Conservation (phyloP, 1,140 invertebrate genomes). For the Trichonephila inaurata region DNA sequence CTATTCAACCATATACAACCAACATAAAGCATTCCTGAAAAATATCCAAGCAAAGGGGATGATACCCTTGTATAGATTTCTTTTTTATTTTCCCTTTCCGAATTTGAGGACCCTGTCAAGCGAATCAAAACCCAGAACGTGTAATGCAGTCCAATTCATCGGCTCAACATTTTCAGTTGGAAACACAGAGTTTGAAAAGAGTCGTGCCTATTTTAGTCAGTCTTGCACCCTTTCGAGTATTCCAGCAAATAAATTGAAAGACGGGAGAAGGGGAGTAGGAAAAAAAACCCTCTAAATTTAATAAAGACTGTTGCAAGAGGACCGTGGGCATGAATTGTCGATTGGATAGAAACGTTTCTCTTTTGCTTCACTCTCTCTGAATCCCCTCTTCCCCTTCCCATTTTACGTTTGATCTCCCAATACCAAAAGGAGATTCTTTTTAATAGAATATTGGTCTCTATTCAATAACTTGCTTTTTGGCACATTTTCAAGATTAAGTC, state of each 20-base stretch:
- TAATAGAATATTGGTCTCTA: background rate
- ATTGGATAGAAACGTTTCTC: conserved; percentile 60
- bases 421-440: background rate
- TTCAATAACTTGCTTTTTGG: background rate
- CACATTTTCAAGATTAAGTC: background rate
- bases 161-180: conserved; percentile 3
- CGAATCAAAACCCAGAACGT: conserved; percentile 43
- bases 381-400: background rate
- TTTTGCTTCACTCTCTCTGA: conserved; percentile 32
- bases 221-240: conserved; percentile 73
- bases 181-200: conserved; percentile 15
- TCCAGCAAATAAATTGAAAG: conserved; percentile 65
- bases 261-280: background rate
- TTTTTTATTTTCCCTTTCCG: background rate
- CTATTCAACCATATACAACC: background rate
- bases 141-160: conserved; percentile 35
- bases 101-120: background rate
- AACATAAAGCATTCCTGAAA: background rate
- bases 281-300: conserved; percentile 60
- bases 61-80: background rate
- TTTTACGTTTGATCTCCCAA: conserved; percentile 44
- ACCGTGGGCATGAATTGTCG: conserved; percentile 65
- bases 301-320: conserved; percentile 56
- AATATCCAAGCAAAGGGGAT: conserved; percentile 14
- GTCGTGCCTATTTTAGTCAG: conserved; percentile 43